A percentile compares a stretch with the other conserved stretches of the same genome.
phyloP scores from a whole-genome alignment of 1,140 invertebrate genomes.

The Telenomus remus region DNA sequence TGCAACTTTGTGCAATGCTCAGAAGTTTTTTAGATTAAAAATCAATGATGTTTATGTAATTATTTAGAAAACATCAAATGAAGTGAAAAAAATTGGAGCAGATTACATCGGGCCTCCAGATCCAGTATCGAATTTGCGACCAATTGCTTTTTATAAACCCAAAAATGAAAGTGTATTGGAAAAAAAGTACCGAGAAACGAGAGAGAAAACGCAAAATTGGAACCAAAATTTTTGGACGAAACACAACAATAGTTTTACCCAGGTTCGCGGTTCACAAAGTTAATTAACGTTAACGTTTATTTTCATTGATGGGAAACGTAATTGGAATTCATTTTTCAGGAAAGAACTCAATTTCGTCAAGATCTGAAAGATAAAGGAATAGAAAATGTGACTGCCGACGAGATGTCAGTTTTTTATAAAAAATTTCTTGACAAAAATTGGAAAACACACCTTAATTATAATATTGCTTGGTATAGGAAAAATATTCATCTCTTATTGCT shows the following conservation, averaged over 20 bases:
- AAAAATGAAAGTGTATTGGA: conserved; percentile 81
- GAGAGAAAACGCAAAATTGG: conserved; percentile 84
- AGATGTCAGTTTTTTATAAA: conserved; percentile 92
- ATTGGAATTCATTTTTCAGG: conserved; percentile 69
- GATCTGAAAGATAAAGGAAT: conserved; percentile 74
- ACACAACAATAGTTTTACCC: conserved; percentile 83
- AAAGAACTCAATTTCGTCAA: conserved; percentile 80
- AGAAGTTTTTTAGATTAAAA: no score
- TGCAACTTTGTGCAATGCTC: no score
- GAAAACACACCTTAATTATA: conserved; percentile 82
- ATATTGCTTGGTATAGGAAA: conserved; percentile 84
- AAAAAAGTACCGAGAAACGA: conserved; percentile 78
- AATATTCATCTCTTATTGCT: conserved; percentile 80
- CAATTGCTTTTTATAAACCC: conserved; percentile 80
- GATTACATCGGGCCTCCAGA: conserved; percentile 85
- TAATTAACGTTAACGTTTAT: neutral
- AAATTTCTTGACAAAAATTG: conserved; percentile 86
- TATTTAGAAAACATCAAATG: conserved; percentile 16
- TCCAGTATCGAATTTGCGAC: conserved; percentile 84
- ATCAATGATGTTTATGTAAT: neutral
- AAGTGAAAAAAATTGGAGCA: conserved; percentile 4
- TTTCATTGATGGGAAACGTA: no score
- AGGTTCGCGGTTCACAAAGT: conserved; percentile 71
- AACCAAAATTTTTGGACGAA: conserved; percentile 87
- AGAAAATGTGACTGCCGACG: conserved; percentile 81